Evolutionary conservation across 2,888 invertebrate genomes (phyloP).

Genomic region (Coleophora deauratella): DNA sequence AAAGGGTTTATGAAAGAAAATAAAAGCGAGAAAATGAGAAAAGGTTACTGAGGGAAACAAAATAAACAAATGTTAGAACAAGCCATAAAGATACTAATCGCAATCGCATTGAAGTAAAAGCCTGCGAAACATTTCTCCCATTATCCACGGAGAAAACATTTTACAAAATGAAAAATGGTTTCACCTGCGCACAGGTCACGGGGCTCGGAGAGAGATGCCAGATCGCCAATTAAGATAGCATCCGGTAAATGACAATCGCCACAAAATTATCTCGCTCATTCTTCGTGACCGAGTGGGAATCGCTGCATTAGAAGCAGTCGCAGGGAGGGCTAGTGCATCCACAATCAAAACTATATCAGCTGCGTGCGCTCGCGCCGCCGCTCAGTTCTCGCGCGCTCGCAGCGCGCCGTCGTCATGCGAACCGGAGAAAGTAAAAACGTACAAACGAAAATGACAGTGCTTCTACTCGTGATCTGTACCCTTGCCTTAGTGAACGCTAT

Average conservation of each 20-base stretch:
- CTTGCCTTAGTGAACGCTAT: conserved; percentile 38
- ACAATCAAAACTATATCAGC: conserved; percentile 70
- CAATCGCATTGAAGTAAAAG: conserved; percentile 26
- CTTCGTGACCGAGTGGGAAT: conserved; percentile 66
- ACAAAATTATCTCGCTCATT: conserved; percentile 66
- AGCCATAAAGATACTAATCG: conserved; percentile 6
- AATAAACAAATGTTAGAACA: background rate
- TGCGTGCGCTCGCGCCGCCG: conserved; percentile 37
- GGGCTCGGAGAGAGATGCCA: conserved; percentile 55
- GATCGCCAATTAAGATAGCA: conserved; percentile 67
- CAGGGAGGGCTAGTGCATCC: conserved; percentile 65
- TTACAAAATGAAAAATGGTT: conserved; percentile 63
- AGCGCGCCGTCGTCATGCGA: conserved; percentile 51
- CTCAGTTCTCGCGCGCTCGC: conserved; percentile 56
- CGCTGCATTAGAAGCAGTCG: conserved; percentile 53
- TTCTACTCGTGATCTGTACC: conserved; percentile 42
- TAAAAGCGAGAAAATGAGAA: background rate
- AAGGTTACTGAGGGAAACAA: background rate
- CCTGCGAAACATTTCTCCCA: conserved; percentile 39
- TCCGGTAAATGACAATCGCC: conserved; percentile 57
- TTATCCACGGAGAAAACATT: conserved; percentile 55
- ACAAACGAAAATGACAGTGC: conserved; percentile 60
- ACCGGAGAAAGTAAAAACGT: conserved; percentile 57
- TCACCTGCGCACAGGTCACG: conserved; percentile 62
- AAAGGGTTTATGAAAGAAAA: too few species aligned